Evolutionary conservation across 2,797 vertebrate species (phyloP), one percentile per base, ranked within the genome.

Genomic region (Petrocephalus sullivani): DNA sequence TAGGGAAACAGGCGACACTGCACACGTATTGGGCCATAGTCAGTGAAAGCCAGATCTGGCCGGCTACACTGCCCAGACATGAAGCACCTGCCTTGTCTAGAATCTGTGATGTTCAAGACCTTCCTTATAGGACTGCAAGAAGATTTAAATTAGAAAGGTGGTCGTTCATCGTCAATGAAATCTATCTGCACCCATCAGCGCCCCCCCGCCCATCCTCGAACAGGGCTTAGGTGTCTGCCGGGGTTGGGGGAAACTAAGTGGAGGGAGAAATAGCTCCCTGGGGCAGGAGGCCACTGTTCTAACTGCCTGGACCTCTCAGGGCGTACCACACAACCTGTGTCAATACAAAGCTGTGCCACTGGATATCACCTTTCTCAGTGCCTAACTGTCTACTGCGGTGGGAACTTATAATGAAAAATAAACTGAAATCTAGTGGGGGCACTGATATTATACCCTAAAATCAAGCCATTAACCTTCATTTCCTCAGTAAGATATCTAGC

Each of bases 41-140:
- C 41, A 46, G 71, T 78, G 71, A 41, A 90, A 90, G 89, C 81
- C 87, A 91, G 90, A 88, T 4, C 87, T 90, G 90, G 90, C 90
- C 89, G 90, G 90, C 92, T 92, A 93, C 54, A 88, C 91, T 91
- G 88, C 78, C 28, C 87, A 87, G 58, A 64, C 89, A 89, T 92
- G 19, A 84, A 89, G 85, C 49, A 86, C 87, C 87, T 82, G 87
- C 57, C 41, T 33, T 81, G 49, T 37, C 83, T 86, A 89, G 33
- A 46, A 57, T 89, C 89, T 91, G 92, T 93, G 93, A 90, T 90
- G 90, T 93, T 92, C 94, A 93, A 92, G 90, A 92, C 93, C 94
- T 93, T 93, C 92, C 93, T 92, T 90, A 90, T 88, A 90, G 91
- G 91, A 92, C 90, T 60, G 89, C 37, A 82, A 54, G 85, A 88